Evolutionary conservation across 1,140 invertebrate species (phyloP).

Genomic region (Temnothorax longispinosus): DNA sequence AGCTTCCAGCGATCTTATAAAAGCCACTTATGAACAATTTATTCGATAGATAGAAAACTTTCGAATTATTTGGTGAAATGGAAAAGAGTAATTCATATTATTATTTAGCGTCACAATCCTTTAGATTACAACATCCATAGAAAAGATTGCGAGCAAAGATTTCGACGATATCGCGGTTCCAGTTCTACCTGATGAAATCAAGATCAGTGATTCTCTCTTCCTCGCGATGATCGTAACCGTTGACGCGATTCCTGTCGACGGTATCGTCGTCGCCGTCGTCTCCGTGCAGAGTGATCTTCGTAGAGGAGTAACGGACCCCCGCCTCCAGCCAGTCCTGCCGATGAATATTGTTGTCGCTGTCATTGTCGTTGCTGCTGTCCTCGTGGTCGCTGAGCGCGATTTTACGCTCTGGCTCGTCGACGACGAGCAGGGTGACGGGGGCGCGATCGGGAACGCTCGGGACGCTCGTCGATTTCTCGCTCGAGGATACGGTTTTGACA

Average conservation of each 20-base stretch:
- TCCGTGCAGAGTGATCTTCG: constrained; percentile 82
- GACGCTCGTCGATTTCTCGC: constrained; percentile 61
- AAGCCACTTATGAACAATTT: background rate
- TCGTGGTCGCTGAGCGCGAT: constrained; percentile 53
- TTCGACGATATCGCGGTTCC: background rate
- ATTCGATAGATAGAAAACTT: background rate
- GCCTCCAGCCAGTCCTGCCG: constrained; percentile 84
- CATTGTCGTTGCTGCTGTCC: constrained; percentile 72
- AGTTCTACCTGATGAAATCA: constrained; percentile 83
- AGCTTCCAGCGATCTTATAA: background rate
- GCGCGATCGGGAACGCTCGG: constrained; percentile 73
- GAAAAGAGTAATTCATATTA: background rate
- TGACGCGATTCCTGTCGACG: constrained; percentile 70
- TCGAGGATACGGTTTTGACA: constrained; percentile 18
- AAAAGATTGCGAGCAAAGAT: background rate
- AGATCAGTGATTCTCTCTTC: constrained; percentile 74
- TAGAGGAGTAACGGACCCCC: constrained; percentile 83
- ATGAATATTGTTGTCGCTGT: constrained; percentile 81
- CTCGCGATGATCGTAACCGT: constrained; percentile 75
- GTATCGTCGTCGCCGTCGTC: constrained; percentile 61
- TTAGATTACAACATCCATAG: background rate
- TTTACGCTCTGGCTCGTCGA: constrained; percentile 79
- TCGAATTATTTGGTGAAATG: background rate
- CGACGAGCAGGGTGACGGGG: constrained; percentile 80
- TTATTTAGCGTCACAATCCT: background rate